phyloP scores from a whole-genome alignment of 2,797 vertebrate species.

The Clarias laeviceps region DNA sequence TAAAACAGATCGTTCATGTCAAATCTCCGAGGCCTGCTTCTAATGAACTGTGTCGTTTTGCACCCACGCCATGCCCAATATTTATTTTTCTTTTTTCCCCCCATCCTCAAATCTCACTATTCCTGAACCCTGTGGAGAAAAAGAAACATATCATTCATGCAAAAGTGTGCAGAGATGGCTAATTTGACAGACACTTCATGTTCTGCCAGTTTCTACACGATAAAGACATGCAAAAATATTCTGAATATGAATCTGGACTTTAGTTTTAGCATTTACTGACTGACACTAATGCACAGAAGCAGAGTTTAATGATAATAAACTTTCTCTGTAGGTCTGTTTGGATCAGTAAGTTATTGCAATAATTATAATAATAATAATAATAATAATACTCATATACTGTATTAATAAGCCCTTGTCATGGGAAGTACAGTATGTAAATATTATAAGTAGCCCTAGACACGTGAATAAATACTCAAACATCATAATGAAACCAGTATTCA shows the following conservation, averaged over 20 bases:
- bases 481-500: too few species aligned
- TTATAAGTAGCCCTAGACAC: too few species aligned
- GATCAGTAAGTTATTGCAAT: too few species aligned
- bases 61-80: slow-evolving; percentile 23
- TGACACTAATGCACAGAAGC: not conserved
- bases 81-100: not conserved
- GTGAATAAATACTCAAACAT: too few species aligned
- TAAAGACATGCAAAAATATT: too few species aligned
- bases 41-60: slow-evolving; percentile 26
- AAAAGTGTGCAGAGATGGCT: not conserved
- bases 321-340: not conserved
- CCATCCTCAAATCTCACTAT: slow-evolving; percentile 14
- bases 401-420: too few species aligned
- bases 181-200: slow-evolving; percentile 16
- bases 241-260: not conserved
- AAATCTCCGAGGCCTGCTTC: slow-evolving; percentile 4
- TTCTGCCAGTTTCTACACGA: slow-evolving; percentile 25
- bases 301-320: not conserved
- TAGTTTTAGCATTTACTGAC: not conserved
- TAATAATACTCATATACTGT: too few species aligned
- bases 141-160: not conserved
- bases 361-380: too few species aligned
- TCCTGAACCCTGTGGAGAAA: not conserved
- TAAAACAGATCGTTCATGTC: slow-evolving; percentile 30
- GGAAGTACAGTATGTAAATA: too few species aligned